Conservation (phyloP, 2,888 invertebrate genomes). For the Sarcophaga variegata region DNA sequence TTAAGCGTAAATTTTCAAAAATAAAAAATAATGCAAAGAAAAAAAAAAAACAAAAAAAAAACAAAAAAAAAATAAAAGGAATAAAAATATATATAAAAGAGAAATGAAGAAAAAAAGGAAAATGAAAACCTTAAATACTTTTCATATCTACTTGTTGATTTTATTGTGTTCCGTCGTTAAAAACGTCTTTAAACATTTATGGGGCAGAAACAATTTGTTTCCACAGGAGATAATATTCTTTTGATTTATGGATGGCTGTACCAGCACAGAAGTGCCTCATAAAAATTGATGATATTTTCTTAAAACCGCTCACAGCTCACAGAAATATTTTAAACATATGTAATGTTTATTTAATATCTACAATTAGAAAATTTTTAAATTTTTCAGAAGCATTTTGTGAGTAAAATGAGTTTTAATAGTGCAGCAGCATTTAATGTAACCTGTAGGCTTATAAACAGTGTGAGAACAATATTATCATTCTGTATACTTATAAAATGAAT, state of each 20-base stretch:
- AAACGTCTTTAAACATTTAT: constrained; percentile 59
- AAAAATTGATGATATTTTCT: no score
- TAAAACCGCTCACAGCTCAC: no score
- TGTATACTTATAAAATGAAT: no score
- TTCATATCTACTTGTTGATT: constrained; percentile 65
- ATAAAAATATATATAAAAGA: not conserved
- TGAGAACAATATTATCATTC: no score
- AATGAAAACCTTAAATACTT: constrained; percentile 41
- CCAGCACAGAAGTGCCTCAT: not conserved
- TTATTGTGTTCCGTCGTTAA: constrained; percentile 46
- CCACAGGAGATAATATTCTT: constrained; percentile 21
- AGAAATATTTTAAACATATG: no score
- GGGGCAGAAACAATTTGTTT: constrained; percentile 53
- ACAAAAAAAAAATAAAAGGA: not conserved
- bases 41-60: no score
- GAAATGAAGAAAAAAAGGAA: not conserved
- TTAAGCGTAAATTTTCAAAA: constrained; percentile 65
- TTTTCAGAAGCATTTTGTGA: no score
- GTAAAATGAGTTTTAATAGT: no score
- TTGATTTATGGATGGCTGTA: constrained; percentile 1
- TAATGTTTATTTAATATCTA: no score
- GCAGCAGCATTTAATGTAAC: no score
- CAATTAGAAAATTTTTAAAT: no score
- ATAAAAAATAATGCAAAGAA: not conserved
- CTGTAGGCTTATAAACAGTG: no score